Conservation (phyloP, 2,888 invertebrate species). For the Tenthredo scrophulariae region DNA sequence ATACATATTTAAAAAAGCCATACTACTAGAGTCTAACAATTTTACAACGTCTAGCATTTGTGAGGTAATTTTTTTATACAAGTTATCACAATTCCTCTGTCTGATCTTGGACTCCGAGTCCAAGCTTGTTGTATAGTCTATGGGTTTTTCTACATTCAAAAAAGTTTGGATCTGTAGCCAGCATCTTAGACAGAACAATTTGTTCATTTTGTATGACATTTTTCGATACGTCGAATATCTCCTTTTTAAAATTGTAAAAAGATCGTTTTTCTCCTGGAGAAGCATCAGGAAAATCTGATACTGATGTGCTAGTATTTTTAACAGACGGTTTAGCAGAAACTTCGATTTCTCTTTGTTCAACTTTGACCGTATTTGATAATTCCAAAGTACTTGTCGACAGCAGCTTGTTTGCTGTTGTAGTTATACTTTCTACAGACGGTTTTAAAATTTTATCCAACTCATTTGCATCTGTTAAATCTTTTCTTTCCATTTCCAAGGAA, state of each 20-base stretch:
- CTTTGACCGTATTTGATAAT: conserved; percentile 56
- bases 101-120: conserved; percentile 59
- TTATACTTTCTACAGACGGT: not conserved
- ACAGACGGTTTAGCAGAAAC: conserved; percentile 69
- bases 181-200: conserved; percentile 62
- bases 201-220: conserved; percentile 68
- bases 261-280: conserved; percentile 18
- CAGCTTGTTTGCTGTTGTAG: conserved; percentile 5
- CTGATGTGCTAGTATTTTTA: conserved; percentile 68
- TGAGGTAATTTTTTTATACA: not conserved
- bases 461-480: not conserved
- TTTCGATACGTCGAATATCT: conserved; percentile 63
- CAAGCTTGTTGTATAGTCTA: conserved; percentile 64
- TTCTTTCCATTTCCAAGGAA: not conserved
- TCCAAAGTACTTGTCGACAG: conserved; percentile 34
- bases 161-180: conserved; percentile 63
- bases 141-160: conserved; percentile 62
- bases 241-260: conserved; percentile 58
- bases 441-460: not conserved
- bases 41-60: conserved; percentile 20
- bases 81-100: conserved; percentile 12
- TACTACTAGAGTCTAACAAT: conserved; percentile 33
- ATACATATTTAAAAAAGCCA: conserved; percentile 56
- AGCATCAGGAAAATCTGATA: conserved; percentile 64
- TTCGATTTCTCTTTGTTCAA: conserved; percentile 66